Evolutionary conservation across 2,113 vertebrate species (phyloP).

Genomic region (Clarias macrocephalus): DNA sequence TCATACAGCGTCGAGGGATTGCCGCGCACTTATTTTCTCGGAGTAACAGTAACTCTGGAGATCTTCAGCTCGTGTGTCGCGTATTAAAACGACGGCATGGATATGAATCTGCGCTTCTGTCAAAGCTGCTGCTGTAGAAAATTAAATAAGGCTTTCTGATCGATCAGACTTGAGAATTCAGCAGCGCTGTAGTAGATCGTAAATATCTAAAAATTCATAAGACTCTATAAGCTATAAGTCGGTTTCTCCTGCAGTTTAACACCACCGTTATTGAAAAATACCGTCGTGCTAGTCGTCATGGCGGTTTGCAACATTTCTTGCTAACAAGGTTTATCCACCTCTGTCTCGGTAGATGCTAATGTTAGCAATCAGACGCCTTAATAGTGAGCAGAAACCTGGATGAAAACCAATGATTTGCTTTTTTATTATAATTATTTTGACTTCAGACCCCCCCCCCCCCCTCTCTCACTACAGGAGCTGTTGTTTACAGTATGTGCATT

Average conservation of each 20-base stretch:
- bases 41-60: too few species aligned
- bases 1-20: not conserved
- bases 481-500: conserved; percentile 96
- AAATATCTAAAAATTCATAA: not conserved
- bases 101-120: not conserved
- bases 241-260: not conserved
- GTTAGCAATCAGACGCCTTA: not conserved
- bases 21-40: not conserved
- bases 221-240: not conserved
- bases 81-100: too few species aligned
- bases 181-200: not conserved
- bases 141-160: not conserved
- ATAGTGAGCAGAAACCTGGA: not conserved
- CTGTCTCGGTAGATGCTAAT: not conserved
- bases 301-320: not conserved
- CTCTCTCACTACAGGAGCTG: conserved; percentile 81
- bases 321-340: not conserved
- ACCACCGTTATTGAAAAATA: not conserved
- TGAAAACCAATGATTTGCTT: not conserved
- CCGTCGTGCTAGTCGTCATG: not conserved
- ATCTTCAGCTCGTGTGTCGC: not conserved
- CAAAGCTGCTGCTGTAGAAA: not conserved
- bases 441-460: conserved; percentile 14
- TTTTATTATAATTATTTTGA: not conserved
- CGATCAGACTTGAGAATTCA: not conserved